These are phyloP conservation scores for Sebastes wilsoni DNA, from an alignment of 2,797 vertebrate species.

Conservation along the genomic window DNA sequence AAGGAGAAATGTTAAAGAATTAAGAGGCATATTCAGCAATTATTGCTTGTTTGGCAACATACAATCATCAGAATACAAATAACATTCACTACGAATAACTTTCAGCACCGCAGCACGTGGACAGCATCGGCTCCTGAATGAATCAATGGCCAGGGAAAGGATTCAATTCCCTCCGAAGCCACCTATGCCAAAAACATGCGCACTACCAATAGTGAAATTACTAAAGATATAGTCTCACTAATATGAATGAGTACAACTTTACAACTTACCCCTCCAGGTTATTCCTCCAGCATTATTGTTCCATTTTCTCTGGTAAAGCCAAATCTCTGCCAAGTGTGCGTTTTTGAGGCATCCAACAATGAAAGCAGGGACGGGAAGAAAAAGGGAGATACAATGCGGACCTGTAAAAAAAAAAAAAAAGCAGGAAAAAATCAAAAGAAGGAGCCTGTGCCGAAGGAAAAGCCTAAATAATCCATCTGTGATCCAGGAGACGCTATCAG, in stretches of 20 bases:
- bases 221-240: not conserved
- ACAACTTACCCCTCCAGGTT: slow-evolving; percentile 72
- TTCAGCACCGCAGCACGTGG: slow-evolving; percentile 58
- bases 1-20: not conserved
- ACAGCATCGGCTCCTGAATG: slow-evolving; percentile 27
- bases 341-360: slow-evolving; percentile 55
- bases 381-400: slow-evolving; percentile 29
- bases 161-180: slow-evolving; percentile 16
- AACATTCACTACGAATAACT: slow-evolving; percentile 40
- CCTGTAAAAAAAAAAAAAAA: slow-evolving; percentile 17
- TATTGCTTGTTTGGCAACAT: not conserved
- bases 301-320: slow-evolving; percentile 47
- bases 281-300: slow-evolving; percentile 51
- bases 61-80: slow-evolving; percentile 22
- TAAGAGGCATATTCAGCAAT: not conserved
- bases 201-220: not conserved
- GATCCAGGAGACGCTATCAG: slow-evolving; percentile 80
- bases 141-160: slow-evolving; percentile 26
- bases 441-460: slow-evolving; percentile 62
- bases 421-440: slow-evolving; percentile 56
- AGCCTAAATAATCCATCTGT: slow-evolving; percentile 82
- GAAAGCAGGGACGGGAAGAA: slow-evolving; percentile 37
- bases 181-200: slow-evolving; percentile 12
- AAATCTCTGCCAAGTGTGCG: slow-evolving; percentile 44
- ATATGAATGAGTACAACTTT: slow-evolving; percentile 60